These are phyloP conservation scores for Drosophila lacicola DNA, from an alignment of 2,888 invertebrate genomes.

Conservation along the genomic window DNA sequence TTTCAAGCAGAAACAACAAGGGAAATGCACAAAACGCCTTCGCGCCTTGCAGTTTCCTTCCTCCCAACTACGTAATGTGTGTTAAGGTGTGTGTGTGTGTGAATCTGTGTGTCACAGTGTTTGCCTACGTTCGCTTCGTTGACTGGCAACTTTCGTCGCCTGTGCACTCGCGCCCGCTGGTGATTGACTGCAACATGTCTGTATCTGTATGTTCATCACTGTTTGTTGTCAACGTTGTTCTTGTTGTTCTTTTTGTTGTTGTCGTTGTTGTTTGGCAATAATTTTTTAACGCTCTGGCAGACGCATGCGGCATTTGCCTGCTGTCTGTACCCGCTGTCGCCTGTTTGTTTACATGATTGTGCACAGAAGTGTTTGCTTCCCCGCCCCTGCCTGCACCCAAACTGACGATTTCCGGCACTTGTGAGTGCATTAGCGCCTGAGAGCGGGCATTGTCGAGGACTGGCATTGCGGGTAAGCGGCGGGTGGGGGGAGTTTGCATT, in stretches of 20 bases:
- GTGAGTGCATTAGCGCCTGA: slow-evolving; percentile 56
- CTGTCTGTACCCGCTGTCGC: slow-evolving; percentile 29
- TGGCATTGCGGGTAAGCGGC: too few species aligned
- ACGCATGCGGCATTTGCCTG: slow-evolving; percentile 68
- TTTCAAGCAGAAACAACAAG: slow-evolving; percentile 81
- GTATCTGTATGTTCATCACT: slow-evolving; percentile 38
- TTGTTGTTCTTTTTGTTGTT: slow-evolving; percentile 13
- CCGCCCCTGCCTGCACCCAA: background rate
- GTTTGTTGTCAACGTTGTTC: slow-evolving; percentile 31
- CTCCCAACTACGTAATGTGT: slow-evolving; percentile 17
- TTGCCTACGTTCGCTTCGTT: slow-evolving; percentile 81
- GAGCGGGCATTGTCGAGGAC: background rate
- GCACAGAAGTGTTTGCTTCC: slow-evolving; percentile 64
- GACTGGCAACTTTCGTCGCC: slow-evolving; percentile 77
- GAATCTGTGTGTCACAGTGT: slow-evolving; percentile 59
- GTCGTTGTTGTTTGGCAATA: slow-evolving; percentile 56
- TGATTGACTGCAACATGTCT: slow-evolving; percentile 80
- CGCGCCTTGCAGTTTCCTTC: slow-evolving; percentile 57
- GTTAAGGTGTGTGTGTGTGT: slow-evolving; percentile 6
- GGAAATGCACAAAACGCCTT: slow-evolving; percentile 75
- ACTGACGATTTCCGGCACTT: slow-evolving; percentile 19
- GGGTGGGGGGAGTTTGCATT: slow-evolving; percentile 41
- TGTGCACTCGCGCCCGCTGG: slow-evolving; percentile 63
- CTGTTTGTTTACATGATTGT: slow-evolving; percentile 77
- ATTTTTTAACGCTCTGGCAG: slow-evolving; percentile 57